A percentile compares a stretch with the other conserved stretches of the same genome.
phyloP scores from a whole-genome alignment of 2,888 invertebrate genomes.

The Drosophila meridionalis region DNA sequence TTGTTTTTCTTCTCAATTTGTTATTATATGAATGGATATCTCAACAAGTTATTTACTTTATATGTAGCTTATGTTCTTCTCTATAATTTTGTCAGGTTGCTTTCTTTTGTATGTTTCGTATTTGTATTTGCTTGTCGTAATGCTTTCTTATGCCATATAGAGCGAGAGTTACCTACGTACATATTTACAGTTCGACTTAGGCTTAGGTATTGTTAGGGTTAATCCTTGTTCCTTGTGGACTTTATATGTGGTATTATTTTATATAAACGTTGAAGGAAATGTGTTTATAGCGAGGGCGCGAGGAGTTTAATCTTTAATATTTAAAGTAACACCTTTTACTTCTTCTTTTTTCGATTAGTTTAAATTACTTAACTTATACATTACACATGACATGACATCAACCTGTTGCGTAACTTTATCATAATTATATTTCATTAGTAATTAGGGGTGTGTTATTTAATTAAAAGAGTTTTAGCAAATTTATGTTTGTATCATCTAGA shows the following conservation, averaged over 20 bases:
- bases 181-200: conserved; percentile 58
- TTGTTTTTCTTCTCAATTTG: neutral
- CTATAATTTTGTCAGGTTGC: conserved; percentile 73
- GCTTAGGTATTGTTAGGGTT: conserved; percentile 11
- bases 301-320: conserved; percentile 27
- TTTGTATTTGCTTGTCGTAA: conserved; percentile 54
- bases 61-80: conserved; percentile 61
- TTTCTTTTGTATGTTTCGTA: conserved; percentile 63
- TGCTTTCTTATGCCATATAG: conserved; percentile 29
- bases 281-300: conserved; percentile 47
- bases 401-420: conserved; percentile 18
- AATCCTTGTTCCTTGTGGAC: conserved; percentile 10
- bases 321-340: conserved; percentile 5
- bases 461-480: conserved; percentile 47
- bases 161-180: conserved; percentile 51
- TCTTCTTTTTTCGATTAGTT: conserved; percentile 21
- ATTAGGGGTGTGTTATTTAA: conserved; percentile 13
- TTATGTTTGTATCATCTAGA: conserved; percentile 52
- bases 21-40: conserved; percentile 66
- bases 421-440: conserved; percentile 6
- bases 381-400: conserved; percentile 53
- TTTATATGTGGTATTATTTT: conserved; percentile 5
- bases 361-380: conserved; percentile 44
- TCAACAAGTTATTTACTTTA: conserved; percentile 69
- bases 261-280: conserved; percentile 40